These are phyloP conservation scores for Lacanobia oleracea DNA, from an alignment of 2,888 invertebrate species.

Conservation along the genomic window DNA sequence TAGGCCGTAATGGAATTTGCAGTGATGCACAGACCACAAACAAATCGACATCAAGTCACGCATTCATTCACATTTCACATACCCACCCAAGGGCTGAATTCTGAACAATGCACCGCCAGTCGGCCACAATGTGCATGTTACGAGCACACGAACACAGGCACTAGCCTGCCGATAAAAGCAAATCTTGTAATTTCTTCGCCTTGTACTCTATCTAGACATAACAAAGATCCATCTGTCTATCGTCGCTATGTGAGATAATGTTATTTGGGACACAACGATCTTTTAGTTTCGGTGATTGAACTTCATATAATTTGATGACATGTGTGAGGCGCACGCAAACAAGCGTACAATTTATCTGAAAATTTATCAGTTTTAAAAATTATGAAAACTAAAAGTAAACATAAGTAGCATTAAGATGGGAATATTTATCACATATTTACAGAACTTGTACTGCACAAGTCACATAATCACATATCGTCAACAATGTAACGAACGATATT, in stretches of 20 bases:
- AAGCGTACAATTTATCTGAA: not conserved
- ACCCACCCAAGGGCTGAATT: conserved; percentile 48
- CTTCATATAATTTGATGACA: conserved; percentile 12
- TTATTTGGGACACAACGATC: conserved; percentile 34
- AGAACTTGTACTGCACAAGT: not conserved
- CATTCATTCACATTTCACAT: conserved; percentile 60
- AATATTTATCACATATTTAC: not conserved
- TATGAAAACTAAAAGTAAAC: not conserved
- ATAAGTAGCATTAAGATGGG: too few species aligned
- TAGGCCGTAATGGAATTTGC: conserved; percentile 55
- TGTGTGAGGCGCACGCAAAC: not conserved
- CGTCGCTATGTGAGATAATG: conserved; percentile 22
- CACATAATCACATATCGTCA: not conserved
- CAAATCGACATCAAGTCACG: conserved; percentile 64
- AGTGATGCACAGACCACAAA: conserved; percentile 56
- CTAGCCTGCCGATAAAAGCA: conserved; percentile 13
- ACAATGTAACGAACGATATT: not conserved
- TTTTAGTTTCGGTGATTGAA: conserved; percentile 36
- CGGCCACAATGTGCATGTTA: conserved; percentile 26
- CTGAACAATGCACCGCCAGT: conserved; percentile 33
- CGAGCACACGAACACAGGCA: conserved; percentile 1
- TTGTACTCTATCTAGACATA: conserved; percentile 16
- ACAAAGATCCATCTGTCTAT: conserved; percentile 39
- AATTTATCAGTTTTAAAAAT: not conserved
- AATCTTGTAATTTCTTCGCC: conserved; percentile 7